These are phyloP conservation scores for Sebastes baramenuke DNA, from an alignment of 2,797 vertebrate genomes.

Conservation along the genomic window DNA sequence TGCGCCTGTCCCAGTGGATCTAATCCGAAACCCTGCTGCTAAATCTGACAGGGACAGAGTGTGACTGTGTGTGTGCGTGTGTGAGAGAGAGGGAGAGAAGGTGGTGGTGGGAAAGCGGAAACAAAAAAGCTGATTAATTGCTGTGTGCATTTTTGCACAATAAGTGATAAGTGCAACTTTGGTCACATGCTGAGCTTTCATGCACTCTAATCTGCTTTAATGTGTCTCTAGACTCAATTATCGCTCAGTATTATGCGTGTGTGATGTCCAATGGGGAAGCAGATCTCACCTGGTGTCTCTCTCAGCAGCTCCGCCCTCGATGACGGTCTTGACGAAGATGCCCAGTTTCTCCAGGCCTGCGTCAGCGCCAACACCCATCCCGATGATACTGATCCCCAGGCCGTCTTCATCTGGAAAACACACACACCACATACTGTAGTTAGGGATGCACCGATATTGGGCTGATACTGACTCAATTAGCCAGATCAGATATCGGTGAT, in stretches of 20 bases:
- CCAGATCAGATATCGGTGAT: rapidly evolving
- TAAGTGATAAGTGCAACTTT: background rate
- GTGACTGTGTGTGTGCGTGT: slow-evolving; percentile 18
- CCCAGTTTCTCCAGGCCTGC: slow-evolving; percentile 97
- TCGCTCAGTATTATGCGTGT: background rate
- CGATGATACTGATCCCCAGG: slow-evolving; percentile 98
- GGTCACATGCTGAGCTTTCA: background rate
- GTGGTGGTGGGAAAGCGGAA: background rate
- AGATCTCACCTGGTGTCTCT: slow-evolving; percentile 90
- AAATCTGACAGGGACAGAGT: slow-evolving; percentile 68
- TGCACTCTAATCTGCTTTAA: background rate
- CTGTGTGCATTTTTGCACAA: background rate
- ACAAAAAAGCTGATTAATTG: slow-evolving; percentile 10
- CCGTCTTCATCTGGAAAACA: slow-evolving; percentile 92
- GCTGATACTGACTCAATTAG: too few relatives aligned
- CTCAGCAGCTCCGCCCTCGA: slow-evolving; percentile 94
- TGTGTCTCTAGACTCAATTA: background rate
- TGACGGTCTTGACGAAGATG: slow-evolving; percentile 99
- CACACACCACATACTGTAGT: background rate
- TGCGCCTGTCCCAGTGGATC: slow-evolving; percentile 25
- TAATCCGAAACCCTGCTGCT: slow-evolving; percentile 66
- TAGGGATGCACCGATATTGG: background rate
- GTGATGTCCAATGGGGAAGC: background rate
- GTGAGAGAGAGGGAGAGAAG: background rate
- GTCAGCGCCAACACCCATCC: slow-evolving; percentile 98